Evolutionary conservation across 2,888 invertebrate species (phyloP).

Genomic region (Agriopis leucophaearia): DNA sequence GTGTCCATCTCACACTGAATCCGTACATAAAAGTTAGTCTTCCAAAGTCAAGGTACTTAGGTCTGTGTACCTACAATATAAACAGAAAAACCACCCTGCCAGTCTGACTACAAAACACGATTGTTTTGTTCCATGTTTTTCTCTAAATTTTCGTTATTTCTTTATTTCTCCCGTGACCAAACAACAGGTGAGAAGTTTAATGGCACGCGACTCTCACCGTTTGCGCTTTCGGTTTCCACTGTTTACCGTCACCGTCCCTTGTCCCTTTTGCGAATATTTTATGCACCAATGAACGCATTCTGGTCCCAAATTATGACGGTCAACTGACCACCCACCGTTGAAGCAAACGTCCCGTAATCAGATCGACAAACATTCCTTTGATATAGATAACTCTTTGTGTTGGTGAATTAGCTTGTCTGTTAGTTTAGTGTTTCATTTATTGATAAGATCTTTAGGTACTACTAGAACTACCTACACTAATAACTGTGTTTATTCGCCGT

Average conservation of each 20-base stretch:
- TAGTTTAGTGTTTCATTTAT: conserved; percentile 15
- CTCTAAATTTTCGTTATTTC: conserved; percentile 47
- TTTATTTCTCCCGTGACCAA: conserved; percentile 44
- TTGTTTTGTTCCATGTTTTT: conserved; percentile 35
- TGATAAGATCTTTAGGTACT: neutral
- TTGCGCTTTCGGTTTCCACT: conserved; percentile 66
- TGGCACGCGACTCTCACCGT: conserved; percentile 74
- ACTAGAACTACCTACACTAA: neutral
- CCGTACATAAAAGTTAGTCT: too few species aligned
- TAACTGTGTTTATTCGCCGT: neutral
- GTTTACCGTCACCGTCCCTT: conserved; percentile 41
- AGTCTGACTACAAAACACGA: too few species aligned
- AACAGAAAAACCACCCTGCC: too few species aligned
- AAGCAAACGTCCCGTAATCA: conserved; percentile 71
- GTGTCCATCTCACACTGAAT: too few species aligned
- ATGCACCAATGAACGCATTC: conserved; percentile 80
- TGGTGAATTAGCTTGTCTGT: conserved; percentile 41
- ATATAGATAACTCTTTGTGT: conserved; percentile 74
- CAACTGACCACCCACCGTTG: conserved; percentile 76
- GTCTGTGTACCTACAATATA: too few species aligned
- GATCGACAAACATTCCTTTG: conserved; percentile 81
- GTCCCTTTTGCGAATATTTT: conserved; percentile 76
- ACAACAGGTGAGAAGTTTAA: conserved; percentile 79
- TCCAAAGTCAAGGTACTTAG: too few species aligned
- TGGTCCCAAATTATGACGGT: conserved; percentile 83